Percentiles rank a stretch among this genome's conserved stretches.
Evolutionary conservation across 2,888 invertebrate genomes (phyloP).

Genomic region (Oligia fasciuncula): DNA sequence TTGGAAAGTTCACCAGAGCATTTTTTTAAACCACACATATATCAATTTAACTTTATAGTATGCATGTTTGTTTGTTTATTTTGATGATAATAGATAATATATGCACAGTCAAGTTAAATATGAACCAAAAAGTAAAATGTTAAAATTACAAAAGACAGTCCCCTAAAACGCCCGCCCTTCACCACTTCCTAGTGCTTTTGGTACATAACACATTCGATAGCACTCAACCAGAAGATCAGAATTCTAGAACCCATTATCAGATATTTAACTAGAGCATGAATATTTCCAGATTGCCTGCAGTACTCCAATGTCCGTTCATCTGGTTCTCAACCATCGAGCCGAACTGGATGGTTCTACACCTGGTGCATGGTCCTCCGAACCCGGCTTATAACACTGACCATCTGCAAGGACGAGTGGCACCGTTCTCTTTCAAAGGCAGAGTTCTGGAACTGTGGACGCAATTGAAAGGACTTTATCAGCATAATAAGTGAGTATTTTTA

Average conservation of each 20-base stretch:
- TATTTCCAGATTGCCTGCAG: slow-evolving; percentile 69
- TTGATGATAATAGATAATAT: not conserved
- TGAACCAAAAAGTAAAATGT: not conserved
- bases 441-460: slow-evolving; percentile 40
- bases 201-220: not conserved
- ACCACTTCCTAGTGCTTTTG: no score
- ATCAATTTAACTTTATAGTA: not conserved
- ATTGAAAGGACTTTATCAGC: slow-evolving; percentile 16
- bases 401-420: slow-evolving; percentile 54
- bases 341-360: slow-evolving; percentile 65
- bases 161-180: no score
- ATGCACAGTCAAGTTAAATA: not conserved
- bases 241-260: no score
- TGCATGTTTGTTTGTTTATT: not conserved
- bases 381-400: slow-evolving; percentile 69
- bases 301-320: slow-evolving; percentile 75
- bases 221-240: not conserved
- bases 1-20: not conserved
- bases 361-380: slow-evolving; percentile 69
- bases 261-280: not conserved
- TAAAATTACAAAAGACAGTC: no score
- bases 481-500: slow-evolving; percentile 40
- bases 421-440: slow-evolving; percentile 70
- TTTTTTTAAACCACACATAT: no score
- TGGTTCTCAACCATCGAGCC: slow-evolving; percentile 74